Conservation (phyloP, 2,797 vertebrate genomes). For the Yasuhikotakia modesta region DNA sequence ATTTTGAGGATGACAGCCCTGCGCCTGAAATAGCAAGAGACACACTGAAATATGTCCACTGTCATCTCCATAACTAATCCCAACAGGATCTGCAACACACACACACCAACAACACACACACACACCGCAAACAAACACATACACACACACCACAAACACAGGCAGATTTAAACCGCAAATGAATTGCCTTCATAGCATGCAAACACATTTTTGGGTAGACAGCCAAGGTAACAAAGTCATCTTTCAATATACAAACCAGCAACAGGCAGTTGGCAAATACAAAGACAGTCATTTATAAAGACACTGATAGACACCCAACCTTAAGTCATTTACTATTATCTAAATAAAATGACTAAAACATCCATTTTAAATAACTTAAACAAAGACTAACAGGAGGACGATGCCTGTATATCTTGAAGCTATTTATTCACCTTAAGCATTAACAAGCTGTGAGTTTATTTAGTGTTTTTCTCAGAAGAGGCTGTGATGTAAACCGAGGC, state of each 20-base stretch:
- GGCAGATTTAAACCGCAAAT: conserved; percentile 17
- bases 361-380: not conserved
- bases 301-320: not conserved
- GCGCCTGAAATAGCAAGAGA: conserved; percentile 72
- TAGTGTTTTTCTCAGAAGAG: not conserved
- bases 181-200: not conserved
- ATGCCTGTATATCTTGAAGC: not conserved
- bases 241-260: conserved; percentile 7
- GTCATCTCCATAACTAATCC: conserved; percentile 66
- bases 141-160: conserved; percentile 12
- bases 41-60: conserved; percentile 58
- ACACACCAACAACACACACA: not conserved
- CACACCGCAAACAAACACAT: not conserved
- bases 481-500: conserved; percentile 6
- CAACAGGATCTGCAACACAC: conserved; percentile 11
- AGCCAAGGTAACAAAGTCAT: not conserved
- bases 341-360: too few species aligned
- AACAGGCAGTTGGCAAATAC: not conserved
- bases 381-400: not conserved
- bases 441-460: not conserved
- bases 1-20: conserved; percentile 78
- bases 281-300: conserved; percentile 48
- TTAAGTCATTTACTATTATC: too few species aligned
- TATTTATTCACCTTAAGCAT: not conserved
- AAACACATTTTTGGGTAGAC: conserved; percentile 7